Evolutionary conservation across 2,888 invertebrate species (phyloP), one percentile per base, ranked within the genome.

Genomic region (Branchipolynoe longqiensis): DNA sequence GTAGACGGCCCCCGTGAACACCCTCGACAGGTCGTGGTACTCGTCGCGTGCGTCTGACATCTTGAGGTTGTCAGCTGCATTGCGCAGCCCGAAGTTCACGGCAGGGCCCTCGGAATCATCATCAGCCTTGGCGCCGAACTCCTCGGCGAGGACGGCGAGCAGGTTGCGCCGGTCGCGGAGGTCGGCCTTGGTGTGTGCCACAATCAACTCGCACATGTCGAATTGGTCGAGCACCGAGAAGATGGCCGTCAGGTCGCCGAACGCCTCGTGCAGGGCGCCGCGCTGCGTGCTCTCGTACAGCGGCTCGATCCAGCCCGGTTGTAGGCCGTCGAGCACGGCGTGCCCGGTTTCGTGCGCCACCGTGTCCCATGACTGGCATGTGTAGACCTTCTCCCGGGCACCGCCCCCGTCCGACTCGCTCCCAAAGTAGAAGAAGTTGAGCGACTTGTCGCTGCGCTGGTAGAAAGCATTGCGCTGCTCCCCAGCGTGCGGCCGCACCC

Each of bases 321-420:
- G 54, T 3, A 83, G 59, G 28, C 36, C n/a, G 36, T 83, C 83
- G n/a, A 83, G 28, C 38, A 83, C 62, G 18, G 83, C 83, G 64
- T 83, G 83, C 28, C 83, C 83, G 0, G 83, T 36, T 41, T 83
- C 83, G 40, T 83, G 83, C 22, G 83, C 83, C n/a, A 83, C 64
- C n/a, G 64, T 83, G 41, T 83, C 83, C 59, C 59, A 83, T 1
- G 83, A 83, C 83, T 64, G 0, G 25, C 59, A 58, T 18, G 62
- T 25, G 64, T 62, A 83, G 31, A 84, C 48, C 33, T 25, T n/a
- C 14, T 40, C 25, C n/a, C n/a, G n/a, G 3, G 28, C 40, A 8
- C 40, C 38, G 6, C 31, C 40, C n/a, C 40, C 36, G 41, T 38
- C 62, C 2, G 36, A 36, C n/a, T 36, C n/a, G 14, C 8, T 6